Evolutionary conservation across 1,140 invertebrate species (phyloP).

Genomic region (Pissodes strobi): DNA sequence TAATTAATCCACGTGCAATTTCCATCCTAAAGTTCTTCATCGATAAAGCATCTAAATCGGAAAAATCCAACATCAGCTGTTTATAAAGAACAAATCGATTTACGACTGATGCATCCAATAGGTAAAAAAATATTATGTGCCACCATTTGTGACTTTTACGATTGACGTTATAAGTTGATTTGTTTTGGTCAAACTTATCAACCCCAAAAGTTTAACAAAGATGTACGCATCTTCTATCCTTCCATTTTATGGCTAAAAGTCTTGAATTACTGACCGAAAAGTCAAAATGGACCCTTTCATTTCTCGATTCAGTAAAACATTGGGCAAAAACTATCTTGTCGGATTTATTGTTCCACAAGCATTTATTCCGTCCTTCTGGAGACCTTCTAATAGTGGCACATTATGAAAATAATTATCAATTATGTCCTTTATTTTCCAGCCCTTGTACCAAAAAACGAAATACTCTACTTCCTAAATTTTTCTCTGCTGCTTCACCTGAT

Average conservation of each 20-base stretch:
- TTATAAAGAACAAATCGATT: no score
- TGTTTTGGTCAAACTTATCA: slow-evolving; percentile 48
- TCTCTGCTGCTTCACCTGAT: slow-evolving; percentile 34
- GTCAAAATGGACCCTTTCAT: slow-evolving; percentile 53
- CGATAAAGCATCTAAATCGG: no score
- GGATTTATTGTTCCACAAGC: slow-evolving; percentile 55
- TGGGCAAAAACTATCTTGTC: slow-evolving; percentile 44
- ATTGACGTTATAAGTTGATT: slow-evolving; percentile 48
- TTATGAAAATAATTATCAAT: slow-evolving; percentile 55
- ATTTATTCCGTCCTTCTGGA: slow-evolving; percentile 47
- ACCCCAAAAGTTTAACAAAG: slow-evolving; percentile 48
- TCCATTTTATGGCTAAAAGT: slow-evolving; percentile 45
- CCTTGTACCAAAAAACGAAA: slow-evolving; percentile 19
- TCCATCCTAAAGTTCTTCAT: no score
- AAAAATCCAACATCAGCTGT: no score
- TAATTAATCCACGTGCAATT: no score
- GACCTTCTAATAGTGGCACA: slow-evolving; percentile 48
- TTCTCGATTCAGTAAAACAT: slow-evolving; percentile 50
- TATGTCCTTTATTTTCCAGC: slow-evolving; percentile 44
- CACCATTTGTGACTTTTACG: slow-evolving; percentile 54
- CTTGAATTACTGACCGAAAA: slow-evolving; percentile 44
- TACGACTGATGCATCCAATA: no score
- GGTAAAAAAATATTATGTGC: slow-evolving; percentile 55
- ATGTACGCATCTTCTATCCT: slow-evolving; percentile 44
- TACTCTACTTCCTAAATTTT: slow-evolving; percentile 49